Evolutionary conservation across 2,888 invertebrate species (phyloP), one percentile per base, ranked within the genome.

Genomic region (Pristionchus fissidentatus): DNA sequence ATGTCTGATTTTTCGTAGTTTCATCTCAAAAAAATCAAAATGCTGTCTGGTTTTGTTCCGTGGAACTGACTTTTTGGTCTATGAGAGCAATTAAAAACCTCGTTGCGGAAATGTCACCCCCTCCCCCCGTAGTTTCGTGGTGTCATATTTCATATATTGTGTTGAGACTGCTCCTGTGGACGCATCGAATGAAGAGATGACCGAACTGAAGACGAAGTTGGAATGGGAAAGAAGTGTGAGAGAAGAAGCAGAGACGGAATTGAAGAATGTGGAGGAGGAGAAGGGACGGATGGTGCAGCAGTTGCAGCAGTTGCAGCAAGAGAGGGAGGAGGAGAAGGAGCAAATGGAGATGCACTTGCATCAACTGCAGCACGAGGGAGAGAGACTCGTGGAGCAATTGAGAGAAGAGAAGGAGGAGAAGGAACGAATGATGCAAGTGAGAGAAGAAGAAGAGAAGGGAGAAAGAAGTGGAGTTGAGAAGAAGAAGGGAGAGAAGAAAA

Each of bases 321-420:
- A 26, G 35, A 73, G 52, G 49, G 55, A n/a, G 49, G 55, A n/a
- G 35, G 79, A 35, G 79, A 79, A 41, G 41, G 41, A n/a, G 70
- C 15, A 43, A n/a, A 38, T 70, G 70, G 41, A 70, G 55, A 19
- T 7, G 22, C n/a, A n/a, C n/a, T n/a, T n/a, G n/a, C n/a, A n/a
- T n/a, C n/a, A n/a, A n/a, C 4, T 7, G 22, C 22, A 4, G 55
- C 7, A 55, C 22, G 22, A 41, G 22, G 41, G 19, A 1, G 1
- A n/a, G 38, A 38, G 38, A 4, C 1, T 32, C 15, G 35, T 4
- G 62, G 35, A 13, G 35, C 22, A 29, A 15, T 35, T 10, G 62
- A 29, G 26, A 0, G 32, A 29, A 52, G 77, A 55, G 55, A 38
- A 62, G 38, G 26, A 66, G 46, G 46, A 41, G 57, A 55, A 55